Evolutionary conservation across 2,797 vertebrate species (phyloP).

Genomic region (Gambusia yucatana): DNA sequence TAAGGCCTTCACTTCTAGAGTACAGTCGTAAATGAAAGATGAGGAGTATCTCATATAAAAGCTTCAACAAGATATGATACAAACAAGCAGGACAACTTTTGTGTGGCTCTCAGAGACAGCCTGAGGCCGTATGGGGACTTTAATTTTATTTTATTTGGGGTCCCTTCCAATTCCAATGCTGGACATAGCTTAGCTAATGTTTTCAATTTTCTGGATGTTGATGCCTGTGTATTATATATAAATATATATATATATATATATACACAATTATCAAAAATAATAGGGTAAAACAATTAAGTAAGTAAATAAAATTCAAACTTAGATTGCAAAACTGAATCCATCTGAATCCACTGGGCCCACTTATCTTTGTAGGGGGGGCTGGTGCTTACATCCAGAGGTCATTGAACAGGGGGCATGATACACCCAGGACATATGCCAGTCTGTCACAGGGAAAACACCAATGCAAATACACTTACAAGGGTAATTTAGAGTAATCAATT

Average conservation of each 20-base stretch:
- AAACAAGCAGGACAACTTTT: conserved; percentile 20
- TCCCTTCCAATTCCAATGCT: not conserved
- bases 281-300: not conserved
- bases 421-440: not conserved
- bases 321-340: not conserved
- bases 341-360: no score
- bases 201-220: not conserved
- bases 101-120: not conserved
- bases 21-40: conserved; percentile 13
- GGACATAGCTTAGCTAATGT: not conserved
- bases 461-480: not conserved
- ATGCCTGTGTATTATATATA: not conserved
- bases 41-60: conserved; percentile 40
- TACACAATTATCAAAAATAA: not conserved
- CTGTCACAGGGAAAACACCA: not conserved
- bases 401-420: not conserved
- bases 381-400: not conserved
- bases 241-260: not conserved
- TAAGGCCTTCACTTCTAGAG: conserved; percentile 36
- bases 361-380: not conserved
- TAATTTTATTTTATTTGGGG: not conserved
- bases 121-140: no score
- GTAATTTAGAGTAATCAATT: not conserved
- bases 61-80: conserved; percentile 14
- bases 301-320: not conserved